Percentiles rank a stretch among this genome's conserved stretches.
These are phyloP conservation scores for Coelinius sp. DNA, from an alignment of 2,888 invertebrate genomes.

Conservation along the genomic window DNA sequence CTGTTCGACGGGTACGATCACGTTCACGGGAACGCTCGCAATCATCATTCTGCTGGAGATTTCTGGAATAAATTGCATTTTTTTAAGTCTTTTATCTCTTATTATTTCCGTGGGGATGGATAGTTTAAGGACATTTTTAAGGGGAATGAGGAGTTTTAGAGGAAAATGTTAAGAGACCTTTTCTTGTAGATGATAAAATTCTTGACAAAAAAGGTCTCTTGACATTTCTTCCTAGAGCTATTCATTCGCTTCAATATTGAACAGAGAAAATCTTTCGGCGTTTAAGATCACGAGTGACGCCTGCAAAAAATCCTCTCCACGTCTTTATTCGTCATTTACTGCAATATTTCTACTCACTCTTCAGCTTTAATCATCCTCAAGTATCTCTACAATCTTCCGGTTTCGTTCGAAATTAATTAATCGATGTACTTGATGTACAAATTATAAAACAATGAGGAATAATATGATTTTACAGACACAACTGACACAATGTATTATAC, in stretches of 20 bases:
- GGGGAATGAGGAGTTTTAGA: no score
- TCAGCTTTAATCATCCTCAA: background rate
- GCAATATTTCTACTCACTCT: background rate
- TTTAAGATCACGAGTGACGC: background rate
- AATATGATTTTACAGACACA: background rate
- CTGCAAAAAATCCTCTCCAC: background rate
- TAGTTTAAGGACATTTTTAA: no score
- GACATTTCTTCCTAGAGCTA: no score
- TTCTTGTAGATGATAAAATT: no score
- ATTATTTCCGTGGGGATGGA: no score
- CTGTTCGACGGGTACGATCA: conserved; percentile 64
- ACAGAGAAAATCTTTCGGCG: background rate
- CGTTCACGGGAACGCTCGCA: conserved; percentile 67
- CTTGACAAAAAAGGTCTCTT: no score
- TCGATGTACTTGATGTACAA: background rate
- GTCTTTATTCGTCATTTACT: no score
- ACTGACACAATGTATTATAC: background rate
- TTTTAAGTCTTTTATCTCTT: no score
- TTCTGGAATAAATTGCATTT: no score
- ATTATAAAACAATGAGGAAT: background rate
- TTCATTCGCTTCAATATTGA: no score
- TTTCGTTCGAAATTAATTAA: background rate
- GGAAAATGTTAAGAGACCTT: no score
- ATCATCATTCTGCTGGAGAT: conserved; percentile 62
- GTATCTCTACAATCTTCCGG: background rate